Conservation (phyloP, 2,888 invertebrate species). For the Aproaerema taeniolella region DNA sequence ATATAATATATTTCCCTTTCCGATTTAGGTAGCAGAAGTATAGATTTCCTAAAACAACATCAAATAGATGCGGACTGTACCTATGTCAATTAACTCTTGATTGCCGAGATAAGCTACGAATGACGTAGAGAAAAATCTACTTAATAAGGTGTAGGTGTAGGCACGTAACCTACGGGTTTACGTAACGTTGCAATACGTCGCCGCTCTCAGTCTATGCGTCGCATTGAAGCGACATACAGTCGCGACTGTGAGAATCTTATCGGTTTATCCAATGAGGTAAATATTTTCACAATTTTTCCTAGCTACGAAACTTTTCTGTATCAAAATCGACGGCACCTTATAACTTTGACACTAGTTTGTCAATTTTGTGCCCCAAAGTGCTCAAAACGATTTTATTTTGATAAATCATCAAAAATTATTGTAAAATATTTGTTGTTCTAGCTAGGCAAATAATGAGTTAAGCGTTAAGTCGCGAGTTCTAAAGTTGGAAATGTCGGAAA, state of each 20-base stretch:
- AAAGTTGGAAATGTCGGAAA: conserved; percentile 5
- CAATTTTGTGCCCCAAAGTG: too few species aligned
- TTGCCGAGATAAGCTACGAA: not conserved
- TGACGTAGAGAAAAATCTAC: conserved; percentile 3
- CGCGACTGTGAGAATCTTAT: conserved; percentile 2
- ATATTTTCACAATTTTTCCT: too few species aligned
- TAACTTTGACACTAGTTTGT: too few species aligned
- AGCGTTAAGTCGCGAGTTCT: not conserved
- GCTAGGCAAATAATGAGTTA: not conserved
- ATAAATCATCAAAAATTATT: too few species aligned
- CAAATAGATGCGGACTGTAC: too few species aligned
- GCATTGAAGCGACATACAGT: conserved; percentile 31
- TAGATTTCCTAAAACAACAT: too few species aligned
- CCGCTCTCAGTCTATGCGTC: conserved; percentile 26
- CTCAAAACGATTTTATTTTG: too few species aligned
- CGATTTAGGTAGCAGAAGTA: too few species aligned
- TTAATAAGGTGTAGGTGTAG: conserved; percentile 19
- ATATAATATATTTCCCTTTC: too few species aligned
- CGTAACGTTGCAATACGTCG: conserved; percentile 27
- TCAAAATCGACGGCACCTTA: too few species aligned
- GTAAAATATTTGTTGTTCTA: not conserved
- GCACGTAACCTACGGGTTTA: conserved; percentile 21
- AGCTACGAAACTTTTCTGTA: too few species aligned
- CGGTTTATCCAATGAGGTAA: not conserved
- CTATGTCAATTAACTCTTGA: not conserved